A percentile compares a stretch with the other conserved stretches of the same genome.
phyloP scores from a whole-genome alignment of 2,113 vertebrate genomes.

The Conger conger region DNA sequence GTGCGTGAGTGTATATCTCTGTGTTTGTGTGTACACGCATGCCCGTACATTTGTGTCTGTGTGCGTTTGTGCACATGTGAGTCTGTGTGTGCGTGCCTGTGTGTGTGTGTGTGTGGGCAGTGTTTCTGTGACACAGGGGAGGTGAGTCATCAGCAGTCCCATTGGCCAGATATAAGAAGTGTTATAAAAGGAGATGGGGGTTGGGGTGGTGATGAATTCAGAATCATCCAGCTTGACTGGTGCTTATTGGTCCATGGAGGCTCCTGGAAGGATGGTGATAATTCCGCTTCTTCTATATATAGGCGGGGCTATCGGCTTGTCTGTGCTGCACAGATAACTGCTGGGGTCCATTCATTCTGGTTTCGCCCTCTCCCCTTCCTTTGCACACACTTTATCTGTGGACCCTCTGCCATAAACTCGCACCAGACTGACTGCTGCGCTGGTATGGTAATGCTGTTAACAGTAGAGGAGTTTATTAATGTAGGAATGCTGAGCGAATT shows the following conservation, averaged over 20 bases:
- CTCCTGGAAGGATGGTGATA: background rate
- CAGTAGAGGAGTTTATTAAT: background rate
- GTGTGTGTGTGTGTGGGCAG: background rate
- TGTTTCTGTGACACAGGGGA: background rate
- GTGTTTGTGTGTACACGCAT: no score
- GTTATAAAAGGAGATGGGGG: background rate
- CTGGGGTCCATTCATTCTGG: background rate
- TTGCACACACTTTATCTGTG: background rate
- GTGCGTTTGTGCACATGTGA: background rate
- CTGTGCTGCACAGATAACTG: background rate
- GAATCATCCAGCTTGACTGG: background rate
- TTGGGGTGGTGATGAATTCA: constrained; percentile 2
- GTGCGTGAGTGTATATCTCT: background rate
- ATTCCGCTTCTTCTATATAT: background rate
- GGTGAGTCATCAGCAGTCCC: constrained; percentile 7
- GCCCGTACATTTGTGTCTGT: background rate
- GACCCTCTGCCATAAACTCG: background rate
- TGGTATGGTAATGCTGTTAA: background rate
- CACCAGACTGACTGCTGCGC: background rate
- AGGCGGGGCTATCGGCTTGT: background rate
- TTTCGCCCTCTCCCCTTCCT: background rate
- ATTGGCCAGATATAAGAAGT: background rate
- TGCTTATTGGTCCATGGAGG: constrained; percentile 1
- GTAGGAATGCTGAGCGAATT: background rate
- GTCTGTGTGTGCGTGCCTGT: background rate